Evolutionary conservation across 2,888 invertebrate species (phyloP).

Genomic region (Pocota personata): DNA sequence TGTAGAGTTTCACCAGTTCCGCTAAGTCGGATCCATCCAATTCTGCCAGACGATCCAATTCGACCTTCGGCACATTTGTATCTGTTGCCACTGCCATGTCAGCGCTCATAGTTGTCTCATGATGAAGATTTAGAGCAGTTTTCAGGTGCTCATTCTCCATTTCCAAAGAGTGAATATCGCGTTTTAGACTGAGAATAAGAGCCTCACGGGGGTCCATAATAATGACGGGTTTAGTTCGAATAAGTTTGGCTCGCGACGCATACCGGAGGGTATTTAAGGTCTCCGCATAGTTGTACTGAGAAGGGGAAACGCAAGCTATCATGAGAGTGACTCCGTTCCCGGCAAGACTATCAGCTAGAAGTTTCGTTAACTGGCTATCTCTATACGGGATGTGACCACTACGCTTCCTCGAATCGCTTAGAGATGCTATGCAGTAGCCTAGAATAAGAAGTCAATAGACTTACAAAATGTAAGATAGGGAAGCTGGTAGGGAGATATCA

Average conservation of each 20-base stretch:
- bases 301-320: conserved; percentile 98
- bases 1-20: conserved; percentile 92
- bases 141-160: conserved; percentile 95
- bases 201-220: conserved; percentile 98
- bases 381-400: conserved; percentile 95
- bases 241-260: conserved; percentile 95
- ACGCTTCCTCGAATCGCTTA: conserved; percentile 91
- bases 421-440: conserved; percentile 97
- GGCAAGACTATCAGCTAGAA: conserved; percentile 95
- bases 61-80: conserved; percentile 84
- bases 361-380: conserved; percentile 96
- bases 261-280: conserved; percentile 96
- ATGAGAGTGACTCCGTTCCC: conserved; percentile 97
- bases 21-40: conserved; percentile 91
- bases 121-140: conserved; percentile 88
- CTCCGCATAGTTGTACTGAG: conserved; percentile 92
- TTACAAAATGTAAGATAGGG: no score
- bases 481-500: background rate
- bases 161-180: conserved; percentile 92
- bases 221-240: conserved; percentile 95
- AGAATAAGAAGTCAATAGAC: conserved; percentile 58
- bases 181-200: conserved; percentile 92
- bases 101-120: conserved; percentile 82
- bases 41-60: conserved; percentile 89
- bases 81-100: conserved; percentile 76